phyloP scores from a whole-genome alignment of 2,113 vertebrate genomes.

The Gorsachius goisagi region DNA sequence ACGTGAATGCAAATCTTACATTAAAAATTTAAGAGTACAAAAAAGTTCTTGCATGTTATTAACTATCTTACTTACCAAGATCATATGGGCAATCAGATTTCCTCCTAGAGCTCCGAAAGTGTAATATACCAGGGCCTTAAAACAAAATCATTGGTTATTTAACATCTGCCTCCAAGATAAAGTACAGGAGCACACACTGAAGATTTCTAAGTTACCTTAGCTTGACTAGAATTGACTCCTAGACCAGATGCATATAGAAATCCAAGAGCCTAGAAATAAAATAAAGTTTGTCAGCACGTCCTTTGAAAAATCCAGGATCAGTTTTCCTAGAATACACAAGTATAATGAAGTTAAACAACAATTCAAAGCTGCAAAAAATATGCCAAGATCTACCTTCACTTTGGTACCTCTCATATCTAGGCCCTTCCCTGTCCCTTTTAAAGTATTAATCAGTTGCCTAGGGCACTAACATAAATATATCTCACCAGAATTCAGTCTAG shows the following conservation, averaged over 20 bases:
- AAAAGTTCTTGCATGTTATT: not conserved
- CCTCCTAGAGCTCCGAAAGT: conserved; percentile 97
- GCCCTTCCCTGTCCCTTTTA: not conserved
- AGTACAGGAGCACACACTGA: not conserved
- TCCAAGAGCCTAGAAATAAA: conserved; percentile 87
- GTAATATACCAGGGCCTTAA: conserved; percentile 94
- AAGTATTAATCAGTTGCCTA: not conserved
- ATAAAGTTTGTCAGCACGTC: not conserved
- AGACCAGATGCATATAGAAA: conserved; percentile 96
- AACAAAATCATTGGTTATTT: conserved; percentile 1
- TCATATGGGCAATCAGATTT: conserved; percentile 94
- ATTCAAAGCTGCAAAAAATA: not conserved
- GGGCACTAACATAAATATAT: not conserved
- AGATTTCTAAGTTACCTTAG: conserved; percentile 83
- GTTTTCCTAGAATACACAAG: not conserved
- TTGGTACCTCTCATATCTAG: not conserved
- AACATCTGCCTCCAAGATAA: not conserved
- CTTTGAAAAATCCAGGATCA: not conserved
- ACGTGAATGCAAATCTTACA: not conserved
- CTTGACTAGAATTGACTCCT: conserved; percentile 97
- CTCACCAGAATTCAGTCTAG: not conserved
- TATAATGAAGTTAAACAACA: not conserved
- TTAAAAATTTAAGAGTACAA: not conserved
- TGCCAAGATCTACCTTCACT: not conserved
- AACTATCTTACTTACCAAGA: conserved; percentile 84